Evolutionary conservation across 2,113 vertebrate species (phyloP), one percentile per base, ranked within the genome.

Genomic region (Macquaria australasica): DNA sequence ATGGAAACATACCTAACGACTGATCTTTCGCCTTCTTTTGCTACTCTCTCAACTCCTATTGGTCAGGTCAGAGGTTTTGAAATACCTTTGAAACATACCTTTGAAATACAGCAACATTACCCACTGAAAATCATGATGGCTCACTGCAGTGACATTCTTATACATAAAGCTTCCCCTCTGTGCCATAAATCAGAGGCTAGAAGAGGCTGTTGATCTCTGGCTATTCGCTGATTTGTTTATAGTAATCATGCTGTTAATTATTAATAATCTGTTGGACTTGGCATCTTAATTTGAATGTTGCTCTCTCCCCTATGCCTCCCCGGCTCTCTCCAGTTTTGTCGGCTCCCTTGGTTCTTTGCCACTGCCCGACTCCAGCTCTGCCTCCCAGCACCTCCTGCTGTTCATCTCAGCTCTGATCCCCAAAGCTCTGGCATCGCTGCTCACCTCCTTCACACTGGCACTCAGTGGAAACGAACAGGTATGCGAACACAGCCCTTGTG

Each of bases 351-450:
- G 76, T 34, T 88, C 92, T 8, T 41, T 94, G 72, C 93, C 92
- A 0, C 89, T 95, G 70, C 94, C 94, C 0, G 75, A 93, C 62
- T 81, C 87, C 55, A 86, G 73, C 50, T 79, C 76, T 51, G 93
- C 94, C 77, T 82, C 93, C 37, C 93, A 94, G 60, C 94, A 95
- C 41, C 93, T 95, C 25, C 89, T 95, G 69, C 89, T 95, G 45
- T 95, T 95, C 88, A 95, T 95, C 89, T 95, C 94, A 0, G 94
- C 94, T 0, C 89, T 95, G 73, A 93, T 95, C 72, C 94, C 94
- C 43, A 95, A 95, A 92, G 95, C 94, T 25, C 79, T 95, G 86
- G 93, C 94, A 0, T 95, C 93, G 1, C 81, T 95, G 53, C 91
- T 95, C 88, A 95, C 94, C 79, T 95, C 94, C 67, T 95, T 95